These are phyloP conservation scores for Alloplasta piceator DNA, from an alignment of 2,888 invertebrate genomes.

Conservation along the genomic window DNA sequence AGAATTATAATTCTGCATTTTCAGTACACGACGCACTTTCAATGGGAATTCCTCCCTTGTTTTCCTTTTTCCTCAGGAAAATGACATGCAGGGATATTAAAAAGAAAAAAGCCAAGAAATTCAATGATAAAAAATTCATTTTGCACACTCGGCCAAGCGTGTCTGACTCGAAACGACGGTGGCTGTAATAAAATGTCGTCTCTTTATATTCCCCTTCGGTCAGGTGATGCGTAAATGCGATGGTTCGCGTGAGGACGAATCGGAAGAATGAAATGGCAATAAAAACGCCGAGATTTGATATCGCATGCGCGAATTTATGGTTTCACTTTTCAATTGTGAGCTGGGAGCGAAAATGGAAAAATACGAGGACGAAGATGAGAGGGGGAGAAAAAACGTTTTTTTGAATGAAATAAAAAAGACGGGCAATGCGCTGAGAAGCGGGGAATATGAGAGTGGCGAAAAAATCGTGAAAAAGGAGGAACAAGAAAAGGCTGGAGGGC, in stretches of 20 bases:
- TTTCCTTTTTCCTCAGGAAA: too few relatives aligned
- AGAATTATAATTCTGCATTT: too few relatives aligned
- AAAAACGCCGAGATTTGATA: conserved; percentile 24
- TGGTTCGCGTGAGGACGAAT: conserved; percentile 43
- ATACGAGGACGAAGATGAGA: conserved; percentile 18
- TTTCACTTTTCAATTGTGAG: conserved; percentile 13
- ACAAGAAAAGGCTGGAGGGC: conserved; percentile 37
- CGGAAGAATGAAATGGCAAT: conserved; percentile 36
- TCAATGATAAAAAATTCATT: conserved; percentile 23
- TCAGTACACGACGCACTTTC: too few relatives aligned
- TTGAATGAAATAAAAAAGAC: conserved; percentile 43
- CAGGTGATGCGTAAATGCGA: conserved; percentile 58
- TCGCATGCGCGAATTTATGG: conserved; percentile 29
- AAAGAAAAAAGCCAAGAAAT: background rate
- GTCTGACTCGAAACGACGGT: conserved; percentile 20
- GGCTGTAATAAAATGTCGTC: conserved; percentile 55
- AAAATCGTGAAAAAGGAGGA: conserved; percentile 25
- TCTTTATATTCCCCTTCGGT: conserved; percentile 20
- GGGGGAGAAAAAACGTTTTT: conserved; percentile 35
- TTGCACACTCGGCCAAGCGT: conserved; percentile 29
- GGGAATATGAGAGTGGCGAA: conserved; percentile 29
- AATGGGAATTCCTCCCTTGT: too few relatives aligned
- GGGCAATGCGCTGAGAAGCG: conserved; percentile 1
- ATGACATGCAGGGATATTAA: too few relatives aligned
- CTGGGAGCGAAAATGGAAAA: conserved; percentile 9